Evolutionary conservation across 1,140 invertebrate genomes (phyloP), one percentile per base, ranked within the genome.

Genomic region (Zaprionus vittiger): DNA sequence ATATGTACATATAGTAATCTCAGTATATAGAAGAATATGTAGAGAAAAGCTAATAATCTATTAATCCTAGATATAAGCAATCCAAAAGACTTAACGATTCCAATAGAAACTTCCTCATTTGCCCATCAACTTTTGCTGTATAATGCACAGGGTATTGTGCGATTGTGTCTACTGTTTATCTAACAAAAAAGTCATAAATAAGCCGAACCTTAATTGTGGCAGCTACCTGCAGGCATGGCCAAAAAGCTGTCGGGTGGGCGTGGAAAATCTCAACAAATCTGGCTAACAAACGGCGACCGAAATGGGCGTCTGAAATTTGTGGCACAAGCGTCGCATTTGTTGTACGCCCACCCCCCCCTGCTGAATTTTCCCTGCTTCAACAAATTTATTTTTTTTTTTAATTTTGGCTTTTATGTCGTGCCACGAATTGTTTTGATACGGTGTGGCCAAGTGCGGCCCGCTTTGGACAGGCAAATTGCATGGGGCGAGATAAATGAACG

Each of bases 401-500:
- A 38, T 37, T 52, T 52, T 22, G 26, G 5, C 47, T 31, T 64
- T 28, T 26, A 26, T 60, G 66, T 49, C 66, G 66, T 38, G 65
- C 55, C 54, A 52, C 70, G 81, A 82, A 82, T 82, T 77, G 79
- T 83, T 68, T 77, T 68, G 81, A 65, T 80, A 68, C 71, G 65
- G 44, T 28, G 47, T 15, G 20, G 47, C 59, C 71, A 65, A 80
- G 65, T 65, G 81, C 80, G 81, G 73, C 81, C 77, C 47, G 73
- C 54, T 83, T 87, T 87, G 78, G 83, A 87, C 83, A 80, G 75
- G 62, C 77, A 87, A 87, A 87, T 87, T 87, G 83, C 84, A 83
- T 87, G 83, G 81, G 47, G 80, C 83, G 73, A 87, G 83, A 87
- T 87, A 87, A 87, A 87, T 87, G 83, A 80, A 69, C 83, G 77